These are phyloP conservation scores for Danaus plexippus DNA, from an alignment of 1,140 invertebrate genomes.

Conservation along the genomic window DNA sequence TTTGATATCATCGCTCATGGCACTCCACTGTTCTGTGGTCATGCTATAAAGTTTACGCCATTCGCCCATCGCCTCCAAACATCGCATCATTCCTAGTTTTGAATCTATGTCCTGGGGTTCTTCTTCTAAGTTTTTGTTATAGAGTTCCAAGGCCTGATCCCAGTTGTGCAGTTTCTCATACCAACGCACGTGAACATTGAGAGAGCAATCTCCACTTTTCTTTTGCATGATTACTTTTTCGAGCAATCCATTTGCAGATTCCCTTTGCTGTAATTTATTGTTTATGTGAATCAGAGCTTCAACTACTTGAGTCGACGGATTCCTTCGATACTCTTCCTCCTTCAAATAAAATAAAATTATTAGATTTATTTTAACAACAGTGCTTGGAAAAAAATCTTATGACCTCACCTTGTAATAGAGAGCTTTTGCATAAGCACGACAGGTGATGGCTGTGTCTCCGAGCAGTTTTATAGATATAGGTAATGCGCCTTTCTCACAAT, in stretches of 20 bases:
- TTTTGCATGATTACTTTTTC: constrained; percentile 91
- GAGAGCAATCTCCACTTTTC: constrained; percentile 72
- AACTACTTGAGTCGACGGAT: constrained; percentile 82
- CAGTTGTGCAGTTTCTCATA: constrained; percentile 99
- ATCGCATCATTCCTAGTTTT: constrained; percentile 95
- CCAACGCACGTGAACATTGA: constrained; percentile 95
- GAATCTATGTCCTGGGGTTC: constrained; percentile 83
- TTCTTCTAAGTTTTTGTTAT: constrained; percentile 79
- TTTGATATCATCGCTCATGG: constrained; percentile 77
- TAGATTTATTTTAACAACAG: constrained; percentile 5
- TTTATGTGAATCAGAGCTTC: constrained; percentile 97
- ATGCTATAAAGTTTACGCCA: constrained; percentile 89
- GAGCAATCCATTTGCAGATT: constrained; percentile 93
- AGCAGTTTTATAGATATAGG: constrained; percentile 89
- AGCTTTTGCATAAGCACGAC: constrained; percentile 94
- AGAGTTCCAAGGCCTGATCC: constrained; percentile 94
- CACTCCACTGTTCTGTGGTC: constrained; percentile 82
- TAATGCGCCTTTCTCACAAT: constrained; percentile 96
- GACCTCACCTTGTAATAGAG: constrained; percentile 90
- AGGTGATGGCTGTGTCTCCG: constrained; percentile 86
- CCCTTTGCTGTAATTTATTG: constrained; percentile 98
- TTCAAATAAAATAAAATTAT: constrained; percentile 25
- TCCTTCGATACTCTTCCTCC: constrained; percentile 92
- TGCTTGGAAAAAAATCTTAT: constrained; percentile 10
- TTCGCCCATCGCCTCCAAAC: constrained; percentile 96